Evolutionary conservation across 2,888 invertebrate species (phyloP).

Genomic region (Podotricha telesiphe): DNA sequence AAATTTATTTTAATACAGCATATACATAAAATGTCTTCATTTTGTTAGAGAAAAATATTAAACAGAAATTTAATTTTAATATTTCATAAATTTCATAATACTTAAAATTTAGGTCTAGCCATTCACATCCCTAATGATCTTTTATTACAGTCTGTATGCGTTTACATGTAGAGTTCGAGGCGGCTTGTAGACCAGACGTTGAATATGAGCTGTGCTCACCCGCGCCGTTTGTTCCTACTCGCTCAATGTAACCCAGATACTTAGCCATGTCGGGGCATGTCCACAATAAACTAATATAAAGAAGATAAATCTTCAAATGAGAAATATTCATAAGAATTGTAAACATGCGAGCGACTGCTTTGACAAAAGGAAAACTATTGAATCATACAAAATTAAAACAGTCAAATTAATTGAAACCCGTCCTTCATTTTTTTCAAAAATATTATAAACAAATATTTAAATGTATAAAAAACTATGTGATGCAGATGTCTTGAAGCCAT

Average conservation of each 20-base stretch:
- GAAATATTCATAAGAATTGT: not conserved
- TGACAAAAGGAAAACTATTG: not conserved
- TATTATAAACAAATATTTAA: too few relatives aligned
- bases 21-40: not conserved
- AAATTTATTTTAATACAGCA: not conserved
- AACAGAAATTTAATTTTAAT: too few relatives aligned
- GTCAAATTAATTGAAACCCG: not conserved
- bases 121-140: conserved; percentile 24
- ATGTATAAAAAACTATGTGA: too few relatives aligned
- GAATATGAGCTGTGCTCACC: conserved; percentile 51
- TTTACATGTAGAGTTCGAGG: conserved; percentile 48
- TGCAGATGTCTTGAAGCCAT: too few relatives aligned
- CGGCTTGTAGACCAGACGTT: conserved; percentile 52
- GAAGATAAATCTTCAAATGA: not conserved
- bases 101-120: not conserved
- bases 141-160: conserved; percentile 28
- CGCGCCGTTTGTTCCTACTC: conserved; percentile 50
- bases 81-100: not conserved
- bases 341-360: not conserved
- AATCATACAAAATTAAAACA: not conserved
- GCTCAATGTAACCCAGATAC: conserved; percentile 48
- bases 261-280: conserved; percentile 43
- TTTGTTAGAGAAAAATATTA: too few relatives aligned
- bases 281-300: conserved; percentile 29
- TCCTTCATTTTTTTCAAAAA: too few relatives aligned